These are phyloP conservation scores for Pegoplata infirma DNA, from an alignment of 2,888 invertebrate species.

Conservation along the genomic window DNA sequence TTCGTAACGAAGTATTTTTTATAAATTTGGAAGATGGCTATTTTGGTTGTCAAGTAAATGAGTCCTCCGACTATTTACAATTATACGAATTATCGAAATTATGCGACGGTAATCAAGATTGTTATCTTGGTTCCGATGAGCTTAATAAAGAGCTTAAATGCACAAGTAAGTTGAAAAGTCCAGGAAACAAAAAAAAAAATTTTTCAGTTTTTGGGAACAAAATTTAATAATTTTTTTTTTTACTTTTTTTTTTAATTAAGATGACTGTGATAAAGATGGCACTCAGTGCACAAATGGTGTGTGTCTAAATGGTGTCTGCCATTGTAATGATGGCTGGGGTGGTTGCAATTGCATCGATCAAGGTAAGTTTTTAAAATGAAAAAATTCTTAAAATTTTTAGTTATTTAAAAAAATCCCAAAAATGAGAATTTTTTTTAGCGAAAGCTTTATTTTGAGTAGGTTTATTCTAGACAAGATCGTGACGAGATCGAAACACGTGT, in stretches of 20 bases:
- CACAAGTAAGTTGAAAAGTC: conserved; percentile 84
- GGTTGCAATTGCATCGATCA: conserved; percentile 96
- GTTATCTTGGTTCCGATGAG: conserved; percentile 95
- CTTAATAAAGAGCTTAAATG: conserved; percentile 93
- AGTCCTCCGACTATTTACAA: conserved; percentile 96
- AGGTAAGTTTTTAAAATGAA: conserved; percentile 80
- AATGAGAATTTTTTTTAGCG: no score
- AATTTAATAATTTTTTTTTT: conserved; percentile 9
- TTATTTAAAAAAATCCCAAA: no score
- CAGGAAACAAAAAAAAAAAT: background rate
- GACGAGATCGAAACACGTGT: no score
- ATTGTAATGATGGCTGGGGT: conserved; percentile 96
- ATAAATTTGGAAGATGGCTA: conserved; percentile 98
- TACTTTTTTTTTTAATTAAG: conserved; percentile 78
- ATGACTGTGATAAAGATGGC: conserved; percentile 95
- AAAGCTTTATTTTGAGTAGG: no score
- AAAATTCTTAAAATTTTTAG: background rate
- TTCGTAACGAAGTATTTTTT: conserved; percentile 96
- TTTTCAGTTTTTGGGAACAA: background rate
- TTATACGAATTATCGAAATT: conserved; percentile 96
- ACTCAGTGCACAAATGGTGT: conserved; percentile 94
- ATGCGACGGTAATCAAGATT: conserved; percentile 94
- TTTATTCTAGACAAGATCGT: no score
- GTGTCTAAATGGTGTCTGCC: conserved; percentile 94
- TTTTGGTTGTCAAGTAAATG: conserved; percentile 98